Conservation (phyloP, 1,140 invertebrate genomes). For the Drosophila lowei region DNA sequence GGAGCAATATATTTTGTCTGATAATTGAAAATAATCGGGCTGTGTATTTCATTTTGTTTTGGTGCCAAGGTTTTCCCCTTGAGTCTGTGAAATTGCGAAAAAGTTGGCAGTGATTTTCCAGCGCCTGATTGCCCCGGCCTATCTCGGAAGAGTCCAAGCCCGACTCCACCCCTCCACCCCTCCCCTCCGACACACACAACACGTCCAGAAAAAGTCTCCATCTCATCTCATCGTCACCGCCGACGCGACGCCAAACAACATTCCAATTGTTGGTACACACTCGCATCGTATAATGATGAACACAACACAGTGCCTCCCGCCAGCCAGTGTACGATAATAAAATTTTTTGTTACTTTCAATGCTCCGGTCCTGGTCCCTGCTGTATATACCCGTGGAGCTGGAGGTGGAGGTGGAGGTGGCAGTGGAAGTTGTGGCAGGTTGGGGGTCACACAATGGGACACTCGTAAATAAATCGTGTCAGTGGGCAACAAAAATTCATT, state of each 20-base stretch:
- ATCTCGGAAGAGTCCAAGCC: no score
- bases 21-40: slow-evolving; percentile 73
- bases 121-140: no score
- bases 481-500: slow-evolving; percentile 81
- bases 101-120: no score
- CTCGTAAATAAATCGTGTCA: slow-evolving; percentile 81
- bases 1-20: slow-evolving; percentile 63
- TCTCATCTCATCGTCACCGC: no score
- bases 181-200: no score
- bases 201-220: no score
- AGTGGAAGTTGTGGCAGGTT: no score
- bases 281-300: slow-evolving; percentile 62
- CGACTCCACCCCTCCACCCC: no score
- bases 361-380: slow-evolving; percentile 5
- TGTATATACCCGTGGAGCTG: slow-evolving; percentile 1
- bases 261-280: slow-evolving; percentile 71
- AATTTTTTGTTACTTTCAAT: slow-evolving; percentile 72
- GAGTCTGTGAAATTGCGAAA: no score
- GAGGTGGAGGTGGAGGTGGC: no score
- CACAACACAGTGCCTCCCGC: slow-evolving; percentile 55
- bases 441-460: slow-evolving; percentile 31
- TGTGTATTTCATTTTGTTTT: slow-evolving; percentile 37
- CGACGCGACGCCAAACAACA: slow-evolving; percentile 69
- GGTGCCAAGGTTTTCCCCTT: slow-evolving; percentile 32
- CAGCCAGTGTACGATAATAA: slow-evolving; percentile 66